Base-by-base conservation (phyloP, 1,140 invertebrate species). In the Polypedilum vanderplanki region DNA sequence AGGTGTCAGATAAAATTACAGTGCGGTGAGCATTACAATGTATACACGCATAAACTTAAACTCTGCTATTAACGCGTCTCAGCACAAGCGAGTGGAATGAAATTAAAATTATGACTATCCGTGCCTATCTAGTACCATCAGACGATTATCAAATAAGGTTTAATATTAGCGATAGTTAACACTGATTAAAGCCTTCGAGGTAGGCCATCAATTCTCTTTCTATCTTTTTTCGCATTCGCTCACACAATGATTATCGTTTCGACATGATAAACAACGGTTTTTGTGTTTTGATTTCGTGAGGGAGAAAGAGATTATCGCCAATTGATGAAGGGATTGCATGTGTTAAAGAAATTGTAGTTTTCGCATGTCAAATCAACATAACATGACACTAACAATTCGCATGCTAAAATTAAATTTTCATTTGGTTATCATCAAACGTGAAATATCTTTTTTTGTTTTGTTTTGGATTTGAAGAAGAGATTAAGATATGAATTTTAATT, bases 181-280 rank as follows among this genome's bases (percentile, higher is more conserved):
- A 10, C 10, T 70, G 17, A 70, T 70, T 70, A 70, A 70, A 70
- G 65, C 65, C 65, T 70, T 70, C 65, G 65, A 70, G 65, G 65
- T 70, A 70, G 65, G 65, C 65, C 65, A 70, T 70, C 65, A 70
- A 70, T 70, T 70, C 9, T 10, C 65, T 33, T n/a, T n/a, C n/a
- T n/a, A n/a, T n/a, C n/a, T n/a, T n/a, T n/a, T n/a, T n/a, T n/a
- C n/a, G n/a, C n/a, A n/a, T n/a, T n/a, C n/a, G n/a, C 46, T n/a
- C 46, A 57, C 46, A 57, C n/a, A 57, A 57, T 57, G 12, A 57
- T 57, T 57, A 57, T 15, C 12, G 24, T 33, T 57, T 57, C n/a
- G 46, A 57, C 46, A 57, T 57, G 46, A 57, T 57, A 57, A 57
- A 57, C 9, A 57, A 57, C n/a, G 15, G 24, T 33, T 33, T 33